Conservation (phyloP, 35 echinoderm and acorn worm species). For the Ophioderma brevispina region DNA sequence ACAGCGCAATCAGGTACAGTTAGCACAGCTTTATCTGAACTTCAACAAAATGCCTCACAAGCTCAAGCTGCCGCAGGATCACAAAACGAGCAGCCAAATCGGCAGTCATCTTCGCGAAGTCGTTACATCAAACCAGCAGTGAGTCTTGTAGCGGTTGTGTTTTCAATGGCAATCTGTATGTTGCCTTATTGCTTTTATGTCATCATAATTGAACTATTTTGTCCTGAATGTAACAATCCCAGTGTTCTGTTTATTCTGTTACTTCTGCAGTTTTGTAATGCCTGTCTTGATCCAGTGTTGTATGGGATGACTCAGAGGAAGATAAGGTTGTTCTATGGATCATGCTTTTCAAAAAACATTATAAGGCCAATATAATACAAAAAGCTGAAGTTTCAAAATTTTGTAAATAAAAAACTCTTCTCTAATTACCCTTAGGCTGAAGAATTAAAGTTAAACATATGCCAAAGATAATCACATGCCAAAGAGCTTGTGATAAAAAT, state of each 20-base stretch:
- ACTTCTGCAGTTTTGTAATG: neutral
- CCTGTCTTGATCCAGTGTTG: neutral
- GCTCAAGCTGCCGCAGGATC: neutral
- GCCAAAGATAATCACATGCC: no score
- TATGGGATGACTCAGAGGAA: neutral
- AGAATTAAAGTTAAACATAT: no score
- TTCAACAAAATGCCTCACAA: neutral
- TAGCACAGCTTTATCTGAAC: no score
- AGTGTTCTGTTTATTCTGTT: neutral
- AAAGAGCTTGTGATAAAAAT: no score
- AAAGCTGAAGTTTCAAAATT: no score
- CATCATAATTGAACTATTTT: neutral
- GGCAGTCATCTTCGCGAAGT: neutral
- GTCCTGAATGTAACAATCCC: neutral
- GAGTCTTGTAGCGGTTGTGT: neutral
- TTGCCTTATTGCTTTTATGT: neutral
- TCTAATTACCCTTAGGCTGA: no score
- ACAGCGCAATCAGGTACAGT: no score
- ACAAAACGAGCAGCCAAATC: no score
- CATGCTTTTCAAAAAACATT: neutral
- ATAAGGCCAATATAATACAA: no score
- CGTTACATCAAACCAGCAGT: neutral
- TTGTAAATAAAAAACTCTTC: no score
- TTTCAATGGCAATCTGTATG: neutral
- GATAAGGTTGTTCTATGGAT: neutral